A percentile compares a stretch with the other conserved stretches of the same genome.
Evolutionary conservation across 2,113 vertebrate genomes (phyloP).

Genomic region (Peucedramus taeniatus): DNA sequence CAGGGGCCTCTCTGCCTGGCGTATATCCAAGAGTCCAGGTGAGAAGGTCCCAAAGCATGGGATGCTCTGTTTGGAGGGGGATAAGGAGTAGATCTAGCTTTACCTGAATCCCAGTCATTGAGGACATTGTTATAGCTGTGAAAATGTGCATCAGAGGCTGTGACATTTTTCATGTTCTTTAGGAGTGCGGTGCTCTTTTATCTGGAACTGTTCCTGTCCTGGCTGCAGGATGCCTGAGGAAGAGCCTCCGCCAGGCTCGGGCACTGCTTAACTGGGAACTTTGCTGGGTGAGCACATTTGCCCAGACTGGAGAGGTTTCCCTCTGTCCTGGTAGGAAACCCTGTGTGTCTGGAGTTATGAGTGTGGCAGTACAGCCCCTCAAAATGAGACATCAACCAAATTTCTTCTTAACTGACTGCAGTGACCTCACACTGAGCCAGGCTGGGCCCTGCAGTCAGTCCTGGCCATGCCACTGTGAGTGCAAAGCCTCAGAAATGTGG

Average conservation of each 20-base stretch:
- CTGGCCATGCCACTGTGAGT: not conserved
- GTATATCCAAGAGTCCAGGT: not conserved
- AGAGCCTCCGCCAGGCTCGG: accelerated
- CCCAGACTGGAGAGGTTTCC: not conserved
- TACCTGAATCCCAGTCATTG: accelerated
- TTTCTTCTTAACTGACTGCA: not conserved
- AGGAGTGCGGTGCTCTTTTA: not conserved
- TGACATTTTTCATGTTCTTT: not conserved
- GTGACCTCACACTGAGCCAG: not conserved
- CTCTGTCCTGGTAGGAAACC: not conserved
- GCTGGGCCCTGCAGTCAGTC: not conserved
- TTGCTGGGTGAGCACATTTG: not conserved
- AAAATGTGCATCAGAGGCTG: not conserved
- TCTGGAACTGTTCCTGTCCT: not conserved
- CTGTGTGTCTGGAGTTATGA: not conserved
- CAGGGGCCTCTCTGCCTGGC: not conserved
- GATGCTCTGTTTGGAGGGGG: not conserved
- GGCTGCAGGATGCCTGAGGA: not conserved
- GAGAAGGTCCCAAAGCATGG: not conserved
- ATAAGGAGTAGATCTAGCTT: not conserved
- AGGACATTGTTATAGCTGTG: not conserved
- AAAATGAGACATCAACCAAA: not conserved
- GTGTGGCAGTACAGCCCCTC: not conserved
- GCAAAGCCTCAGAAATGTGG: not conserved
- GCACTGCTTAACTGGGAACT: not conserved